Evolutionary conservation across 2,888 invertebrate genomes (phyloP), one percentile per base, ranked within the genome.

Genomic region (Cantharis rufa): DNA sequence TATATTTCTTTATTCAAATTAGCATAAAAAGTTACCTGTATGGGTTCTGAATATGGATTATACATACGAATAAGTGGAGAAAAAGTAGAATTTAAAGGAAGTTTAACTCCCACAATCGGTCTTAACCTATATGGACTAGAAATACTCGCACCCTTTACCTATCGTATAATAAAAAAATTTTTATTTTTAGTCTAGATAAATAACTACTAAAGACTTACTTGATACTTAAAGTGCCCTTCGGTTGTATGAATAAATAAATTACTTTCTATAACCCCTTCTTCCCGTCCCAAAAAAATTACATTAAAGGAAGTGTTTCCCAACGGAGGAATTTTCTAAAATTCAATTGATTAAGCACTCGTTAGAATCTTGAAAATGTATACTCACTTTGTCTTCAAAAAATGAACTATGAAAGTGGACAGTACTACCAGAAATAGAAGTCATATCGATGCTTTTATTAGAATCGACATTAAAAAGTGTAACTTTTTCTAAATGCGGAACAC

Each of bases 381-480:
- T 89, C 88, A 98, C 97, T 93, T 97, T 97, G 85, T 97, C 94
- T 86, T 97, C 95, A 89, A 98, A 98, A 91, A 98, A 98, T 81
- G 98, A 98, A 85, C 98, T 97, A 89, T 98, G 97, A 91, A 98
- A 98, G 90, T 97, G 96, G 48, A 95, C 94, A 83, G 97, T 96
- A 88, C 94, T 96, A 84, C 98, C 98, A 82, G 97, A 96, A 86
- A 98, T 96, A 82, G 98, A 97, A 86, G 96, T 94, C 87, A 98
- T 92, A 88, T 96, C 96, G 86, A 98, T 92, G 85, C 94, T 96
- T 86, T 93, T 93, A 90, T 97, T 96, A 83, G 90, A 90, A 90
- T 95, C 95, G 84, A 92, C 92, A 91, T 98, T 98, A 88, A 94
- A 93, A 83, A 98, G 90, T 83, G 94, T 94, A 81, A 98, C 98